Base-by-base conservation (phyloP, 2,113 vertebrate species). In the Anoplopoma fimbria region DNA sequence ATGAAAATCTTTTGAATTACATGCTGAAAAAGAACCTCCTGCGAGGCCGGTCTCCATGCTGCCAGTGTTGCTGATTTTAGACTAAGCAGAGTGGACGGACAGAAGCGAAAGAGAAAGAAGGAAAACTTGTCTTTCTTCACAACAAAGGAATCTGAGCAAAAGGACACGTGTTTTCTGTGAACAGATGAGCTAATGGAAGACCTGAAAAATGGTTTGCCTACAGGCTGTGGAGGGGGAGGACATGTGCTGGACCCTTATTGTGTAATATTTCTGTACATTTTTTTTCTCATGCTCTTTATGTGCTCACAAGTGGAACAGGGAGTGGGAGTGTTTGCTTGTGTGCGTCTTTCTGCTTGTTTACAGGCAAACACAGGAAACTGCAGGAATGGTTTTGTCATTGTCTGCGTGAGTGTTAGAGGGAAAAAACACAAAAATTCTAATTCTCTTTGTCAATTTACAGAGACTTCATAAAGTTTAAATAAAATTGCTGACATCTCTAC, bases 401-500 rank as follows among this genome's bases (percentile, higher is more conserved):
- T 55, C 19, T 13, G 64, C 51, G 31, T 4, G 10, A 31, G 47
- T 79, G 42, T 61, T 53, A 75, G 72, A 68, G 69, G 47, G 82
- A 74, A 69, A 83, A 77, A 84, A 85, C 69, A 80, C 76, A 70
- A 83, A n/a, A 72, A 83, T 83, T 77, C 42, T 23, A 80, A 87
- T 77, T 68, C 58, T 89, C 83, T 89, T 40, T 90, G 85, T 89
- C 57, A 88, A 87, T 58, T 81, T 76, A 64, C 77, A 81, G 69
- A 69, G 67, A 92, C 51, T 79, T 84, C 53, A 83, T 49, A 86
- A 60, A 83, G 74, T 85, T 87, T 65, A 75, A 93, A 93, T 92
- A 92, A 93, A 94, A 87, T 68, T 75, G 42, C 82, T 72, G 72
- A 80, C 58, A 88, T 90, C 89, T 88, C 75, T 76, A 82, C 69